phyloP scores from a whole-genome alignment of 2,113 vertebrate genomes.

The Pterocles burchelli region DNA sequence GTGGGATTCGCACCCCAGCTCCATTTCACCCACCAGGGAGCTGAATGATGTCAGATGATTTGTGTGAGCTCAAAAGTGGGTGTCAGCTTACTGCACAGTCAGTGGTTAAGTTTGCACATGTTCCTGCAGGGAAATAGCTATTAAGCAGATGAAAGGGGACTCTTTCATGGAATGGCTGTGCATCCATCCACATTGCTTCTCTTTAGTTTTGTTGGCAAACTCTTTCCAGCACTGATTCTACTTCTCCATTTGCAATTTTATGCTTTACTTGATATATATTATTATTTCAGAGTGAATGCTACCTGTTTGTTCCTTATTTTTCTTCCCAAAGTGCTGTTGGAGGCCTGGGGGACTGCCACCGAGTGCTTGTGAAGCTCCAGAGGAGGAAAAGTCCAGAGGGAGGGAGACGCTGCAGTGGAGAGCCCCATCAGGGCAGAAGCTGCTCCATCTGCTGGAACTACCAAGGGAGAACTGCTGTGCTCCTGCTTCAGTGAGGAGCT shows the following conservation, averaged over 20 bases:
- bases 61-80: not conserved
- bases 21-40: not conserved
- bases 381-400: not conserved
- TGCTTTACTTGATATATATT: not conserved
- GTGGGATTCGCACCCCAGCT: not conserved
- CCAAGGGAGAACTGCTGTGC: not conserved
- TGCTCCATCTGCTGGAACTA: constrained; percentile 2
- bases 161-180: not conserved
- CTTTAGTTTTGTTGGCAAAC: not conserved
- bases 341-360: not conserved
- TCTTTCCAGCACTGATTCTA: not conserved
- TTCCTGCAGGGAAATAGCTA: not conserved
- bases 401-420: not conserved
- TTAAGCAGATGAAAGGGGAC: not conserved
- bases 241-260: not conserved
- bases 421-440: not conserved
- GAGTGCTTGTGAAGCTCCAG: not conserved
- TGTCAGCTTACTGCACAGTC: not conserved
- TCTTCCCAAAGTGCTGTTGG: not conserved
- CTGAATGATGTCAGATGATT: not conserved
- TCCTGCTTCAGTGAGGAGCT: not conserved
- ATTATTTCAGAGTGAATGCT: not conserved
- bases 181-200: not conserved
- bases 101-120: not conserved
- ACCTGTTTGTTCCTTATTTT: not conserved